These are phyloP conservation scores for Oceanites oceanicus DNA, from an alignment of 2,113 vertebrate species.

Conservation along the genomic window DNA sequence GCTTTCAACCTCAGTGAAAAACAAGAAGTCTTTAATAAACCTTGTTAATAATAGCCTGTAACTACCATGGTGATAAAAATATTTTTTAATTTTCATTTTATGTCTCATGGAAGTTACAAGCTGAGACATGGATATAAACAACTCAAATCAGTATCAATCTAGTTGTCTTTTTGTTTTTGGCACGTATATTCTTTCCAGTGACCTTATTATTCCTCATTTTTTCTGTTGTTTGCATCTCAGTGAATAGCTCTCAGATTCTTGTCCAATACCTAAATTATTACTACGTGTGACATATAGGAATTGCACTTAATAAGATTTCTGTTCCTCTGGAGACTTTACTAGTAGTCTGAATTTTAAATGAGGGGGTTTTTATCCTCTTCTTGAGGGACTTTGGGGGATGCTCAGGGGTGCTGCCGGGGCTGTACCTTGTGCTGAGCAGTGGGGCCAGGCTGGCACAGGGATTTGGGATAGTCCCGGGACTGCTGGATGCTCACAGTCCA, in stretches of 20 bases:
- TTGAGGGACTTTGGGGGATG: background rate
- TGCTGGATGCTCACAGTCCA: background rate
- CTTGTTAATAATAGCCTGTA: background rate
- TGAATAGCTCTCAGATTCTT: background rate
- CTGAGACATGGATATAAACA: background rate
- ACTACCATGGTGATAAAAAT: background rate
- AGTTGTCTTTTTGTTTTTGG: background rate
- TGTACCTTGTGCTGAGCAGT: background rate
- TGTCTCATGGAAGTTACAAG: background rate
- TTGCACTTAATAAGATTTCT: background rate
- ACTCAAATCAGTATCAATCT: background rate
- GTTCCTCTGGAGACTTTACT: background rate
- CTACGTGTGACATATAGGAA: background rate
- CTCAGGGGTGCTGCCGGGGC: background rate
- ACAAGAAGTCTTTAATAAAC: background rate
- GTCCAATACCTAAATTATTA: background rate
- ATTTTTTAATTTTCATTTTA: background rate
- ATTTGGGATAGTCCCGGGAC: rapidly evolving
- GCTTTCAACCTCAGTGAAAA: background rate
- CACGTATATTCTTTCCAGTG: background rate
- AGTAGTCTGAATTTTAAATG: background rate
- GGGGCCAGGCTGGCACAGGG: background rate
- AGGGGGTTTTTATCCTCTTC: background rate
- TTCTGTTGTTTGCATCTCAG: background rate
- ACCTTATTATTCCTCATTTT: background rate